phyloP scores from a whole-genome alignment of 2,113 vertebrate species.

The Colinus virginianus region DNA sequence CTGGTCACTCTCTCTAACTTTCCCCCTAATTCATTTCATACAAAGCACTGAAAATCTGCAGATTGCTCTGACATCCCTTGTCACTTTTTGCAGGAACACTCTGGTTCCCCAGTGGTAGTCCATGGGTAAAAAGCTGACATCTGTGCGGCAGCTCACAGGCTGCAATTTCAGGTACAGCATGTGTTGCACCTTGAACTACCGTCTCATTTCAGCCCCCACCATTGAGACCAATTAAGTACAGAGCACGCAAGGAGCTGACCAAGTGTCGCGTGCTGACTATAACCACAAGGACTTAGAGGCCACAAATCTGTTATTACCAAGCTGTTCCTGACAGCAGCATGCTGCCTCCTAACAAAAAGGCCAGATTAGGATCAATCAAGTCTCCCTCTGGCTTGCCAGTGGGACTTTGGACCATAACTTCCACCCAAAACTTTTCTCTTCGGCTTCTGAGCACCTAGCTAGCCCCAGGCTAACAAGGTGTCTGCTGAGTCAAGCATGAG shows the following conservation, averaged over 20 bases:
- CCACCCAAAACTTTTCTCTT: constrained; percentile 78
- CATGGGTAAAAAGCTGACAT: constrained; percentile 77
- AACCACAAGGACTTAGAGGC: constrained; percentile 83
- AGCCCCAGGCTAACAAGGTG: constrained; percentile 81
- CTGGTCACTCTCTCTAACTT: background rate
- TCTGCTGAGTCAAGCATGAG: constrained; percentile 68
- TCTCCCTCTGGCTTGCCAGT: constrained; percentile 81
- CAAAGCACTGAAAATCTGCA: constrained; percentile 3
- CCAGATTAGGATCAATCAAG: constrained; percentile 84
- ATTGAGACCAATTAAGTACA: constrained; percentile 81
- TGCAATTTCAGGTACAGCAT: constrained; percentile 81
- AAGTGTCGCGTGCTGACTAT: constrained; percentile 73
- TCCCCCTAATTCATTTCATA: constrained; percentile 57
- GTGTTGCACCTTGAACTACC: constrained; percentile 82
- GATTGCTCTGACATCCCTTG: constrained; percentile 38
- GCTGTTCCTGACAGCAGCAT: constrained; percentile 84
- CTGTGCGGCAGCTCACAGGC: constrained; percentile 78
- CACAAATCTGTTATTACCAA: constrained; percentile 85
- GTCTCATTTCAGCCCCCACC: constrained; percentile 76
- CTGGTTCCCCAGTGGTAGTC: constrained; percentile 57
- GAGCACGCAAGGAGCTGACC: constrained; percentile 64
- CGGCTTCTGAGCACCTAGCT: constrained; percentile 76
- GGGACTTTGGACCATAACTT: constrained; percentile 82
- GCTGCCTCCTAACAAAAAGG: constrained; percentile 81
- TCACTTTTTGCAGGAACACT: constrained; percentile 42